Base-by-base conservation (phyloP, 64 coral and sea anemone genomes). In the Dendronephthya gigantea region DNA sequence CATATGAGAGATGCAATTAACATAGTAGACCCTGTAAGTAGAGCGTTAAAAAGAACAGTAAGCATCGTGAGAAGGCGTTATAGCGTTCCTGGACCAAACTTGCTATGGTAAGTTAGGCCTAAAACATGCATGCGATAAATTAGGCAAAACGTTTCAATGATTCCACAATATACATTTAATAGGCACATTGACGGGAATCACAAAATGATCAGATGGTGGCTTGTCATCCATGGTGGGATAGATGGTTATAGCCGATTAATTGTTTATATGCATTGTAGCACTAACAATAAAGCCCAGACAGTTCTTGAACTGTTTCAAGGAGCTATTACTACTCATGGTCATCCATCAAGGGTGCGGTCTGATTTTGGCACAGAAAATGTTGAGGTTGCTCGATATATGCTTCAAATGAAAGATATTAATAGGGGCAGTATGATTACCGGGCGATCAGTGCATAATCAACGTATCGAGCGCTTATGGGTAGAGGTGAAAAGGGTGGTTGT, bases 311-410 rank as follows among this genome's bases (percentile, higher is more conserved):
- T 62, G 25, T 62, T 62, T 62, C 16, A 62, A 23, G 55, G 16
- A 1, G 50, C 50, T 52, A 52, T 52, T 8, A 22, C 50, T 52
- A 8, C 50, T 52, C 50, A 52, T 52, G 55, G 55, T 22, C 55
- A 62, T 23, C 17, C 55, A 1, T 62, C 55, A 62, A 62, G 55
- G 25, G 55, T 62, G 25, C 55, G 55, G 17, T 62, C 55, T 19
- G 55, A 62, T 62, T 62, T 62, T 62, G 55, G 55, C 55, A 62
- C 55, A 23, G 55, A 62, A 62, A 62, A 62, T 62, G 55, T 62
- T 5, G 55, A n/a, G 55, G 55, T 62, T n/a, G 55, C 55, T 15
- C 55, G 55, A 62, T 62, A 62, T 22, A 62, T 62, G 55, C 55
- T 62, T 62, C 55, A 22, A 23, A 23, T 62, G 17, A 62, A 62